Base-by-base conservation (phyloP, 1,140 invertebrate genomes). In the Bombyx mandarina region DNA sequence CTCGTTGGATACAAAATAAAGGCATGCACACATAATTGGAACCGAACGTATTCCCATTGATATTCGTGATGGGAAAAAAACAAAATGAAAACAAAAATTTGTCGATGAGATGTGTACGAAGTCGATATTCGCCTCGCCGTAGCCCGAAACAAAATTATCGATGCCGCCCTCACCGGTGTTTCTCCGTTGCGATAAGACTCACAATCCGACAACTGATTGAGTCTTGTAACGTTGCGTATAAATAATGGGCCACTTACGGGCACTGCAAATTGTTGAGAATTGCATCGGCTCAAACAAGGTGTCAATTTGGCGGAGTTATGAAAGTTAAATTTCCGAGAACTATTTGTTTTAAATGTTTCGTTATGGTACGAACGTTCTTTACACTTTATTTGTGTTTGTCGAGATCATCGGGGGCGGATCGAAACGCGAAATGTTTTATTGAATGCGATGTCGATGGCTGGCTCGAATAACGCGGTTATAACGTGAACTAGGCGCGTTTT, bases 241-340 rank as follows among this genome's bases (percentile, higher is more conserved):
- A 77, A 79, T 86, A 86, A 86, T 85, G 76, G 80, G 69, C 83
- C 83, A 86, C 81, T 86, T 86, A 86, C 79, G 68, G 66, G 72
- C 76, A 69, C 68, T 68, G 79, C 79, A 84, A 84, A 84, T 86
- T 78, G 83, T 79, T 66, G 67, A 67, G 81, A 78, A 82, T 83
- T 79, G 79, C 78, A 69, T 74, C 67, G 79, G 69, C 62, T 76
- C 75, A 74, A 77, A 82, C 83, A 82, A 85, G 83, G 83, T 86
- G 83, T 86, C 83, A 86, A 86, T 86, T 86, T 86, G 78, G 77
- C 65, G 71, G 71, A 85, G 80, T 86, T 86, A 84, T 86, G 83
- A 86, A 86, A 86, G 79, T 67, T 69, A 65, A 61, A 67, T 67
- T 86, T 86, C 83, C 76, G 50, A 67, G 83, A 86, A 86, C 75